These are phyloP conservation scores for Perithous albicinctus DNA, from an alignment of 2,888 invertebrate genomes.

Conservation along the genomic window DNA sequence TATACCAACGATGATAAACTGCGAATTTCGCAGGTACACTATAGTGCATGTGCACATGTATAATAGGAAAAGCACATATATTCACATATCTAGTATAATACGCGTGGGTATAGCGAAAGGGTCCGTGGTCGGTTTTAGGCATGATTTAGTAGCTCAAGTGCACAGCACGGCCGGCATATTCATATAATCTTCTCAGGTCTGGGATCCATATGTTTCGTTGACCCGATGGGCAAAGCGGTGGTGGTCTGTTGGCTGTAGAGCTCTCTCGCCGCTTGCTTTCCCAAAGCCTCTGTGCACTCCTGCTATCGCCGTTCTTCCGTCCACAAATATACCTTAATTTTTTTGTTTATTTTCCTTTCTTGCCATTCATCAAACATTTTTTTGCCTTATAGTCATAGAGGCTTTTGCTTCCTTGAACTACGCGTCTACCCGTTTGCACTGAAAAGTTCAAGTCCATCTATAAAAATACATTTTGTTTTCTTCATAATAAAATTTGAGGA, in stretches of 20 bases:
- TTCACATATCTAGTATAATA: constrained; percentile 2
- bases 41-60: not conserved
- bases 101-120: constrained; percentile 18
- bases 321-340: constrained; percentile 44
- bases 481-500: no score
- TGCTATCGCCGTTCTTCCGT: constrained; percentile 32
- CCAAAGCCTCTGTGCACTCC: constrained; percentile 47
- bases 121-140: constrained; percentile 70
- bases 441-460: not conserved
- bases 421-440: not conserved
- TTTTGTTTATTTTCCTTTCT: constrained; percentile 10
- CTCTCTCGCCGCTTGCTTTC: constrained; percentile 57
- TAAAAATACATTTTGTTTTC: no score
- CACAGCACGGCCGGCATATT: constrained; percentile 72
- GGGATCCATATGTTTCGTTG: constrained; percentile 77
- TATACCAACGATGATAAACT: constrained; percentile 74
- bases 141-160: constrained; percentile 75
- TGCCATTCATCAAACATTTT: constrained; percentile 38
- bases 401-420: constrained; percentile 32
- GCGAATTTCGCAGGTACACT: constrained; percentile 57
- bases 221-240: constrained; percentile 62
- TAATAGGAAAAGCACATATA: not conserved
- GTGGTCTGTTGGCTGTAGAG: constrained; percentile 59
- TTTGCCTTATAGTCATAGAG: constrained; percentile 17
- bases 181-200: constrained; percentile 76